Percentiles rank a stretch among this genome's conserved stretches.
Conservation (phyloP, 2,797 vertebrate species). For the Rhyacichthys aspro region DNA sequence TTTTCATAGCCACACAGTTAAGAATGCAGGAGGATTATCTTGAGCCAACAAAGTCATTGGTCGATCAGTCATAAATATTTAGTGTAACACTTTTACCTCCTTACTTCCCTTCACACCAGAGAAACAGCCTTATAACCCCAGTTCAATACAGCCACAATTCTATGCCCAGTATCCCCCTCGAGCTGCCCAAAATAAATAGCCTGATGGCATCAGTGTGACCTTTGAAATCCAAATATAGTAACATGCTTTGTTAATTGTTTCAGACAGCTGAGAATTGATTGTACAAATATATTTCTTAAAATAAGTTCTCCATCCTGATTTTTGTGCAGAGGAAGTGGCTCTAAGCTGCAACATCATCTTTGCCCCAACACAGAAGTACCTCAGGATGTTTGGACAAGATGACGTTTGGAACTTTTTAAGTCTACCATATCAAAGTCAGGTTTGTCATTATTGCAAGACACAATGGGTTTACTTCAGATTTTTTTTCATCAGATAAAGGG, state of each 20-base stretch:
- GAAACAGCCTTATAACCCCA: conserved; percentile 2
- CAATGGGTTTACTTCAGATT: too few relatives aligned
- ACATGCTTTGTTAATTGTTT: conserved; percentile 69
- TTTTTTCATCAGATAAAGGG: too few relatives aligned
- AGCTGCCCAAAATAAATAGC: conserved; percentile 7
- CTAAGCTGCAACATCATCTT: conserved; percentile 24
- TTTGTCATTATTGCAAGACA: conserved; percentile 2
- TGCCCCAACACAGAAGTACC: conserved; percentile 23
- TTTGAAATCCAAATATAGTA: conserved; percentile 67
- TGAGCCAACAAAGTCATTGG: conserved; percentile 43
- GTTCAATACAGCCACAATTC: neutral
- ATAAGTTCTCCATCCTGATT: conserved; percentile 41
- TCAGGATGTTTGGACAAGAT: conserved; percentile 63
- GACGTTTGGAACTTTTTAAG: conserved; percentile 52
- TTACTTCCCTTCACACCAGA: conserved; percentile 8
- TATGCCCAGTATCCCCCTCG: too few relatives aligned
- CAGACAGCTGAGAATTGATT: conserved; percentile 15
- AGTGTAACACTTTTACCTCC: conserved; percentile 48
- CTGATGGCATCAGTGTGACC: conserved; percentile 47
- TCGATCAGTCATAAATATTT: conserved; percentile 45
- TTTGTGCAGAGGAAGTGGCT: conserved; percentile 47
- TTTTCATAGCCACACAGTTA: conserved; percentile 67
- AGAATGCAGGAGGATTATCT: conserved; percentile 53
- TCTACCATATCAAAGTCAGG: conserved; percentile 25
- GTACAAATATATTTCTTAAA: conserved; percentile 57